Conservation (phyloP, 2,888 invertebrate genomes). For the Alviniconcha strummeri region DNA sequence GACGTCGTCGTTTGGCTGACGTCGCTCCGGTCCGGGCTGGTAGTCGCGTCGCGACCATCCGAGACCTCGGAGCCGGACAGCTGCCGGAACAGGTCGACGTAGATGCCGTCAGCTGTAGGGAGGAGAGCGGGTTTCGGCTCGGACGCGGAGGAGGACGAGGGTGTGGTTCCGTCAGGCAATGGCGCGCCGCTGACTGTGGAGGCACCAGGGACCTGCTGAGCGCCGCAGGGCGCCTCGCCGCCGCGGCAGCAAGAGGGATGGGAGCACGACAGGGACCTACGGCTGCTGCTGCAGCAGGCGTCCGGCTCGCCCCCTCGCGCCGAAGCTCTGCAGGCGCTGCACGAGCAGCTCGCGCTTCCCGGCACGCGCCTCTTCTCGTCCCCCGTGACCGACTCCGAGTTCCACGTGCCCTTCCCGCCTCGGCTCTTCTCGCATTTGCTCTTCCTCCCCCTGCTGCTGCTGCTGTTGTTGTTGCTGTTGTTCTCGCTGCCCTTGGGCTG, state of each 20-base stretch:
- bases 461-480: background rate
- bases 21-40: background rate
- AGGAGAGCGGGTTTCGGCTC: background rate
- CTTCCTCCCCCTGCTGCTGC: background rate
- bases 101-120: constrained; percentile 30
- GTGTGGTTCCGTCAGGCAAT: background rate
- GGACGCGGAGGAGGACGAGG: background rate
- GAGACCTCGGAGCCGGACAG: constrained; percentile 21
- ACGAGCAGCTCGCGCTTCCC: constrained; percentile 34
- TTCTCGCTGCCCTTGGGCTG: background rate
- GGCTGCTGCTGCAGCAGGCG: no score
- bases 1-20: background rate
- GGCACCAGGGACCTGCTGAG: constrained; percentile 2
- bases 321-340: constrained; percentile 16
- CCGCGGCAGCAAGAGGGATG: background rate
- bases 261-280: background rate
- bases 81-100: constrained; percentile 36
- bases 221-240: constrained; percentile 17
- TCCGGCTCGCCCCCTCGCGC: background rate
- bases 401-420: background rate
- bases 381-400: background rate
- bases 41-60: background rate
- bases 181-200: background rate
- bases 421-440: background rate
- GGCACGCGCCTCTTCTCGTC: constrained; percentile 33